Evolutionary conservation across 2,888 invertebrate species (phyloP).

Genomic region (Ectemnius cavifrons): DNA sequence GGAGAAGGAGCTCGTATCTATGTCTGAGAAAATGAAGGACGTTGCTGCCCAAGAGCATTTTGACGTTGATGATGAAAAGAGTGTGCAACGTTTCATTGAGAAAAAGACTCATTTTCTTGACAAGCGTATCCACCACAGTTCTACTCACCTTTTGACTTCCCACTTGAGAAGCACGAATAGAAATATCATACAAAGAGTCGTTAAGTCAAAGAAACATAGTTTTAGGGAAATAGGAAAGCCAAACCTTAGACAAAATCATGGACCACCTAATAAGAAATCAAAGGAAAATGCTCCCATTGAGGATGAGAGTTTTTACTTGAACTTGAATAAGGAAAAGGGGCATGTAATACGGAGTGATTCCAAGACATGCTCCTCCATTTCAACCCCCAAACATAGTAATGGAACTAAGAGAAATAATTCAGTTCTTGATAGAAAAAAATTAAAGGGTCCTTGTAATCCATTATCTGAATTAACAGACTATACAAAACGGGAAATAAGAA

Average conservation of each 20-base stretch:
- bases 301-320: background rate
- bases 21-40: conserved; percentile 36
- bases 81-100: conserved; percentile 39
- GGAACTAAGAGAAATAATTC: background rate
- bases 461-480: conserved; percentile 23
- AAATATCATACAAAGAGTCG: conserved; percentile 42
- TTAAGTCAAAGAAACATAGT: conserved; percentile 1
- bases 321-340: background rate
- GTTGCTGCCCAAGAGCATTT: conserved; percentile 26
- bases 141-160: conserved; percentile 24
- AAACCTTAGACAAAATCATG: background rate
- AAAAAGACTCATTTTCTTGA: conserved; percentile 39
- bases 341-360: background rate
- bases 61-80: conserved; percentile 30
- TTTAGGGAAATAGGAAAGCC: conserved; percentile 3
- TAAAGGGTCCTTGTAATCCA: conserved; percentile 16
- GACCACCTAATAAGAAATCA: background rate
- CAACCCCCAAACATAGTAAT: background rate
- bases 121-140: conserved; percentile 24
- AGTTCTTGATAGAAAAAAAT: background rate
- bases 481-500: conserved; percentile 42
- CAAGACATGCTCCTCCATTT: background rate
- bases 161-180: conserved; percentile 51
- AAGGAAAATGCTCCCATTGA: background rate
- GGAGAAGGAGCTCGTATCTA: conserved; percentile 18